A percentile compares a stretch with the other conserved stretches of the same genome.
Conservation (phyloP, 1,140 invertebrate genomes). For the Aphidius ervi region DNA sequence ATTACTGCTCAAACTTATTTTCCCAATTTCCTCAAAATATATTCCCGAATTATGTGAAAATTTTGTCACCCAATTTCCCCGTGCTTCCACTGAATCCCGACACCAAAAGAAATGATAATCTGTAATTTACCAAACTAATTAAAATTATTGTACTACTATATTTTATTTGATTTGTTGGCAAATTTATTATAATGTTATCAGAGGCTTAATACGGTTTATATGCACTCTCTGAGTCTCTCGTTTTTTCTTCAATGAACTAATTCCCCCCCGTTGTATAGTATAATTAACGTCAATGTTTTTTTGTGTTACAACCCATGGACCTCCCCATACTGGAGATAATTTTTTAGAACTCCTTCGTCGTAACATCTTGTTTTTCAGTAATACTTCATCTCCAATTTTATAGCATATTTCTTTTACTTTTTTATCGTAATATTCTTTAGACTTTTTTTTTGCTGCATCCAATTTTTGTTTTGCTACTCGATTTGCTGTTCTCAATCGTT, state of each 20-base stretch:
- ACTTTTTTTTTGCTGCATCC: slow-evolving; percentile 1
- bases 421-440: slow-evolving; percentile 17
- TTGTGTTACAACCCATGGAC: neutral
- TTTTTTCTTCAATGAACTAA: neutral
- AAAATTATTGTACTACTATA: neutral
- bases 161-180: neutral
- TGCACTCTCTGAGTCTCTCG: neutral
- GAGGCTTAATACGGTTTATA: neutral
- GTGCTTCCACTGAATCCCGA: neutral
- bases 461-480: slow-evolving; percentile 3
- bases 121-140: neutral
- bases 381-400: slow-evolving; percentile 5
- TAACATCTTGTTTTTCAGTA: neutral
- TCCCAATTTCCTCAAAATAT: neutral
- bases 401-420: neutral
- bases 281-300: slow-evolving; percentile 6
- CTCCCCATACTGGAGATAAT: neutral
- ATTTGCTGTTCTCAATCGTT: neutral
- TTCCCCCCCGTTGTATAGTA: neutral
- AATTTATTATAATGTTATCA: neutral
- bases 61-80: neutral
- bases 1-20: neutral
- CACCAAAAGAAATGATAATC: neutral
- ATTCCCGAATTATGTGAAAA: slow-evolving; percentile 1
- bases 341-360: neutral